Percentiles rank a stretch among this genome's conserved stretches.
Evolutionary conservation across 2,797 vertebrate genomes (phyloP).

Genomic region (Morelia viridis): DNA sequence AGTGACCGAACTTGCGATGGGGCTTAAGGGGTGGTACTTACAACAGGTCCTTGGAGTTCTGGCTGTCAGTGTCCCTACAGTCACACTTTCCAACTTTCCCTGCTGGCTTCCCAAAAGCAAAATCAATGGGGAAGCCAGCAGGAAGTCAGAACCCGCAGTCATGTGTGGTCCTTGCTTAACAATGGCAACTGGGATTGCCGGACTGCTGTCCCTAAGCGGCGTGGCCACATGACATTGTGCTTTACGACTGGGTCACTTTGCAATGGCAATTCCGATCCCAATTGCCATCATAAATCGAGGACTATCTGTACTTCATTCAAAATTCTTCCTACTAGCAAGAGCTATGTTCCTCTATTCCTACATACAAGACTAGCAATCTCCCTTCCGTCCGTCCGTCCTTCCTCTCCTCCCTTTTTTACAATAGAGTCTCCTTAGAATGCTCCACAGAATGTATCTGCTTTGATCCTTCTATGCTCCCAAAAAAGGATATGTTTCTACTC

Average conservation of each 20-base stretch:
- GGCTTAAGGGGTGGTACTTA: not conserved
- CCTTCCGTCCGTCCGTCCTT: conserved; percentile 56
- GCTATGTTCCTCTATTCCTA: not conserved
- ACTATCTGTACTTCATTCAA: conserved; percentile 6
- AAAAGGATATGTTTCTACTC: conserved; percentile 64
- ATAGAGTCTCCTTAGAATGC: conserved; percentile 62
- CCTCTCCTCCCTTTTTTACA: conserved; percentile 10
- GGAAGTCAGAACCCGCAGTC: not conserved
- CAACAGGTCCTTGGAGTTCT: not conserved
- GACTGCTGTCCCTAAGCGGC: not conserved
- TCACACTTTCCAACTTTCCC: not conserved
- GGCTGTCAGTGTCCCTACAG: not conserved
- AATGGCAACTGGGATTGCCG: not conserved
- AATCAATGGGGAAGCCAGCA: not conserved
- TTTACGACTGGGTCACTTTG: not conserved
- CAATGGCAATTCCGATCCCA: not conserved
- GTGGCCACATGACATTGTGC: not conserved
- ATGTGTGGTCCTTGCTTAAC: not conserved
- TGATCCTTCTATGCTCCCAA: conserved; percentile 69
- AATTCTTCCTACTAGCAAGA: conserved; percentile 10
- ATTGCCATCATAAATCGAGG: not conserved
- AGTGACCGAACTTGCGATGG: not conserved
- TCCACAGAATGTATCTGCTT: conserved; percentile 63
- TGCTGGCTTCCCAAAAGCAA: not conserved
- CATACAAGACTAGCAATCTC: conserved; percentile 47